Evolutionary conservation across 2,113 vertebrate genomes (phyloP).

Genomic region (Rhinoderma darwinii): DNA sequence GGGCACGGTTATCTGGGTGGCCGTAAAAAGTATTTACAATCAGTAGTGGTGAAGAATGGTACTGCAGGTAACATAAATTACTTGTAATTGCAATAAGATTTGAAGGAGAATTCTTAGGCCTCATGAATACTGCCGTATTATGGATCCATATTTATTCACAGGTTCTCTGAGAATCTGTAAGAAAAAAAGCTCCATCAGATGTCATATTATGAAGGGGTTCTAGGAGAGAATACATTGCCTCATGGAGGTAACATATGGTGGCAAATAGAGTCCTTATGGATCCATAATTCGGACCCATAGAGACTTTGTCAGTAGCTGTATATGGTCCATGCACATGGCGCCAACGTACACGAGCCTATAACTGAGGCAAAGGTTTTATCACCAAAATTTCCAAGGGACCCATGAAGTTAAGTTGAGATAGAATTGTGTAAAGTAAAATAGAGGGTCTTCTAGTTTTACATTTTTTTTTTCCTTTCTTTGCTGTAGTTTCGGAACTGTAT

Average conservation of each 20-base stretch:
- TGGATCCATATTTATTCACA: not conserved
- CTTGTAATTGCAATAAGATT: not conserved
- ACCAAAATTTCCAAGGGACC: too few relatives aligned
- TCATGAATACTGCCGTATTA: not conserved
- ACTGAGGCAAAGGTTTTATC: too few relatives aligned
- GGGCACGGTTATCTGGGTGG: not conserved
- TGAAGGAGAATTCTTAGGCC: not conserved
- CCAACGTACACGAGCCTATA: too few relatives aligned
- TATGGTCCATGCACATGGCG: not conserved
- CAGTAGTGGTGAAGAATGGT: not conserved
- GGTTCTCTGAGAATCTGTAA: not conserved
- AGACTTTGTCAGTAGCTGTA: not conserved
- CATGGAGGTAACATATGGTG: not conserved
- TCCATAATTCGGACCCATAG: not conserved
- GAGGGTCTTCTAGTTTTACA: not conserved
- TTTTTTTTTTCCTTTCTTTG: not conserved
- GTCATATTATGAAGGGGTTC: not conserved
- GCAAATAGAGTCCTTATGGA: not conserved
- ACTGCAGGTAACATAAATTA: too few relatives aligned
- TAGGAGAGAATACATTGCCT: not conserved
- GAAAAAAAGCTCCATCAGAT: not conserved
- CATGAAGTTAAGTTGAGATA: too few relatives aligned
- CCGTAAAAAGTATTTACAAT: not conserved
- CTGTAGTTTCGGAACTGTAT: slow-evolving; percentile 85
- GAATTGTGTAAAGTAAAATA: too few relatives aligned